Percentiles rank a stretch among this genome's conserved stretches.
These are phyloP conservation scores for Trypoxylus dichotomus DNA, from an alignment of 1,140 invertebrate species.

Conservation along the genomic window DNA sequence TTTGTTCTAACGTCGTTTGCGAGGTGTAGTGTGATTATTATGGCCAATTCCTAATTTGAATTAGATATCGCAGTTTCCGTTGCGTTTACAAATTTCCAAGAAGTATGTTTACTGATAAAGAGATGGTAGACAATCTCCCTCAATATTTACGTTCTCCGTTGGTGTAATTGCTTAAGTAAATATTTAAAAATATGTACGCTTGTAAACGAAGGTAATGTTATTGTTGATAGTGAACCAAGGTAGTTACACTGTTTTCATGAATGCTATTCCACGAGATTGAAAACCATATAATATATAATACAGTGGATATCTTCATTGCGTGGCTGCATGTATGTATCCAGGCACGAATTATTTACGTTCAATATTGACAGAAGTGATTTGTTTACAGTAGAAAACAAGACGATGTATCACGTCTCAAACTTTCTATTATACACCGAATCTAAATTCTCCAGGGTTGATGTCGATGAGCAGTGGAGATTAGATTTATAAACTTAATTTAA, in stretches of 20 bases:
- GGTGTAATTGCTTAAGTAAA: too few relatives aligned
- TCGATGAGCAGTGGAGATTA: neutral
- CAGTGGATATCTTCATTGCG: neutral
- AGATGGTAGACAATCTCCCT: too few relatives aligned
- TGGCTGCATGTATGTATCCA: neutral
- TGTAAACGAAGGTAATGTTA: neutral
- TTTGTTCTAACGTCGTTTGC: too few relatives aligned
- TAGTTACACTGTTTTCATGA: neutral
- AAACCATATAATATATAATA: neutral
- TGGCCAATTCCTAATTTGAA: too few relatives aligned
- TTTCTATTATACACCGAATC: neutral
- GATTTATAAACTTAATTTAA: neutral
- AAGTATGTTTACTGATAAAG: too few relatives aligned
- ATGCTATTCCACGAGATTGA: neutral
- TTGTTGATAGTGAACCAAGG: neutral
- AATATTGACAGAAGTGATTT: constrained; percentile 3
- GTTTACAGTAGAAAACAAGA: neutral
- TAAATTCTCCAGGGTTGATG: neutral
- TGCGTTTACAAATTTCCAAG: too few relatives aligned
- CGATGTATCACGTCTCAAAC: neutral
- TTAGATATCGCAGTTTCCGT: too few relatives aligned
- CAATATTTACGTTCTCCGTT: too few relatives aligned
- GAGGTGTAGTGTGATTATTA: too few relatives aligned
- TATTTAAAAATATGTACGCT: too few relatives aligned
- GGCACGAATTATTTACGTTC: neutral